Evolutionary conservation across 2,797 vertebrate species (phyloP), one percentile per base, ranked within the genome.

Genomic region (Coluber constrictor): DNA sequence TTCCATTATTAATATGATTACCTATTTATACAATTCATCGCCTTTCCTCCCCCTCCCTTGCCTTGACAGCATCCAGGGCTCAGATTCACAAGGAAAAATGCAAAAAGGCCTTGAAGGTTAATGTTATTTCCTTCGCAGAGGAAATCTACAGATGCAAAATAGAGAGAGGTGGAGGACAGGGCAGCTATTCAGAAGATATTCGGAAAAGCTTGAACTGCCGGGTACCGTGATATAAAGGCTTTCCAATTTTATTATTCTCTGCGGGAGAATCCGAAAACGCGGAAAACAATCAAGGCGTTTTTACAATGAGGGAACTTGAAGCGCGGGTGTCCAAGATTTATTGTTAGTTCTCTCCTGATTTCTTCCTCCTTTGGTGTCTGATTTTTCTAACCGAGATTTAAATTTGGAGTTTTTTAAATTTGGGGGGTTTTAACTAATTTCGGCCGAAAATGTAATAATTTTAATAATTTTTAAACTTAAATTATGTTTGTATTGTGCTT

Each of bases 1-100:
- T 59, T 92, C 87, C 13, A 74, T 90, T 92, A 91, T 90, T 89
- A 56, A 61, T 88, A n/a, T n/a, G 27, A 66, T 66, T 66, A 12
- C 29, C 61, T 66, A n/a, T 66, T 66, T n/a, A 66, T 66, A 12
- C 12, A 66, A 66, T 13, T 27, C 27, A 66, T 4, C 4, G 1
- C 12, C 11, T n/a, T n/a, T 13, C 1, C 1, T 0, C 0, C 9
- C 1, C 5, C 10, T 37, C 4, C 63, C 5, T 9, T 18, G n/a
- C 32, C 70, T 37, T 3, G 32, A 37, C 15, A 37, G n/a, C 29
- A 15, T 16, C 13, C 63, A 32, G n/a, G 1, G 2, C 16, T 74
- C 70, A 37, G 15, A 32, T 7, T 70, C 13, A 18, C 15, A 74
- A 37, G 5, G 29, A 3, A 18, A 29, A 63, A 13, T 27, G 32